phyloP scores from a whole-genome alignment of 2,113 vertebrate genomes.

The Terrapene triunguis region DNA sequence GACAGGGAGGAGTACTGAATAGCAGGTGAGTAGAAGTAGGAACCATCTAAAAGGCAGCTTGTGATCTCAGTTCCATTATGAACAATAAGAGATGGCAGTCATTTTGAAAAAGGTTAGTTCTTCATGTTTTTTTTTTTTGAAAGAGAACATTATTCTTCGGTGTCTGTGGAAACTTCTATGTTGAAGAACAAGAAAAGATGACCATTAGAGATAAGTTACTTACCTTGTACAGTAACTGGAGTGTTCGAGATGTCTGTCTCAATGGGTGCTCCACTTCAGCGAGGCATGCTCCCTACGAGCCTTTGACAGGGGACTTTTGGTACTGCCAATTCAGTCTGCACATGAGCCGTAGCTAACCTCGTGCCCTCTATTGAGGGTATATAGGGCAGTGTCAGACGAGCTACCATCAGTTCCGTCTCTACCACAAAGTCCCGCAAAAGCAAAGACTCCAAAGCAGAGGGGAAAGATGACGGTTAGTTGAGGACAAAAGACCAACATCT shows the following conservation, averaged over 20 bases:
- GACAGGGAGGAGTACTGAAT: not conserved
- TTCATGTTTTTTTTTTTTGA: not conserved
- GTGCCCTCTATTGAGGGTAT: too few relatives aligned
- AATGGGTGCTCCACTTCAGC: too few relatives aligned
- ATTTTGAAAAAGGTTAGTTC: not conserved
- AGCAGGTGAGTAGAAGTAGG: accelerated
- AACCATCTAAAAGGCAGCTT: not conserved
- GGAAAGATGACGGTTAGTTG: too few relatives aligned
- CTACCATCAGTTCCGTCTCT: too few relatives aligned
- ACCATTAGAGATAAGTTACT: not conserved
- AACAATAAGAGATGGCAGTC: not conserved
- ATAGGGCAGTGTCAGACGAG: too few relatives aligned
- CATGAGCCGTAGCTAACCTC: too few relatives aligned
- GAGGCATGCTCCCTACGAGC: too few relatives aligned
- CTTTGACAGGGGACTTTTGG: too few relatives aligned
- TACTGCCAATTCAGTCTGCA: too few relatives aligned
- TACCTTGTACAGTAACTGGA: too few relatives aligned
- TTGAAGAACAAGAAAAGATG: not conserved
- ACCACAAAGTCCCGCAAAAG: not conserved
- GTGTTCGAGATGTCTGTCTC: too few relatives aligned
- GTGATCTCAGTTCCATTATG: not conserved
- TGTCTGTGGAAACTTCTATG: not conserved
- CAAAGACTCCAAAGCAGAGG: not conserved
- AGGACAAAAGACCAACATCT: too few relatives aligned
- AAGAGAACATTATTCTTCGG: not conserved